phyloP scores from a whole-genome alignment of 1,140 invertebrate species.

The Cryptotermes secundus region DNA sequence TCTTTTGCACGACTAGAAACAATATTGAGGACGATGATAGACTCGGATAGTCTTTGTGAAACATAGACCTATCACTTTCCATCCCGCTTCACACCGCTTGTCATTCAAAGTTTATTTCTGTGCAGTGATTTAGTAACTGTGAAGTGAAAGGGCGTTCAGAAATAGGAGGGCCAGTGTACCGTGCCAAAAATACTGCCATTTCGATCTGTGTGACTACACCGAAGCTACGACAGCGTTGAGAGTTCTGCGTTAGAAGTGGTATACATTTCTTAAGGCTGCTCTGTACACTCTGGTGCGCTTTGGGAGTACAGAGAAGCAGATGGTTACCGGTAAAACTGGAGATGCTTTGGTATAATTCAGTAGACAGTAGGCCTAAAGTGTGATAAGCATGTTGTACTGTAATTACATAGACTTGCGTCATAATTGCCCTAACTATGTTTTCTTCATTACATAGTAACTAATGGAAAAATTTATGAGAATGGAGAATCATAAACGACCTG shows the following conservation, averaged over 20 bases:
- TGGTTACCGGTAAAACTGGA: too few relatives aligned
- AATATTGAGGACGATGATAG: slow-evolving; percentile 29
- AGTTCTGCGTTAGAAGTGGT: neutral
- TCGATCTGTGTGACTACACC: neutral
- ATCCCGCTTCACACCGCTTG: neutral
- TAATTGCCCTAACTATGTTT: too few relatives aligned
- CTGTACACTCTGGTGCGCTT: neutral
- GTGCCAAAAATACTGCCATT: neutral
- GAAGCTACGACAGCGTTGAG: neutral
- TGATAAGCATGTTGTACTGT: too few relatives aligned
- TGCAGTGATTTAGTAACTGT: neutral
- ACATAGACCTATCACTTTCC: neutral
- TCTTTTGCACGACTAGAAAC: neutral
- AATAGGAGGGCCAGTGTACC: neutral
- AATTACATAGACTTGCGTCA: too few relatives aligned
- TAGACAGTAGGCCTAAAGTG: too few relatives aligned
- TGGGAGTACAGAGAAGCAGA: too few relatives aligned
- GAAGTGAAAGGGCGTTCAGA: neutral
- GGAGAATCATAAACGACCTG: too few relatives aligned
- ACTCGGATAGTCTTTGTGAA: neutral
- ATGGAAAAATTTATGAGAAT: too few relatives aligned
- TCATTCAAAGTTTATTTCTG: slow-evolving; percentile 14
- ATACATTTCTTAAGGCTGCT: neutral
- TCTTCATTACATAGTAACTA: too few relatives aligned
- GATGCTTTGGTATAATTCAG: too few relatives aligned